phyloP scores from a whole-genome alignment of 2,797 vertebrate species.

The Crax fasciolata region DNA sequence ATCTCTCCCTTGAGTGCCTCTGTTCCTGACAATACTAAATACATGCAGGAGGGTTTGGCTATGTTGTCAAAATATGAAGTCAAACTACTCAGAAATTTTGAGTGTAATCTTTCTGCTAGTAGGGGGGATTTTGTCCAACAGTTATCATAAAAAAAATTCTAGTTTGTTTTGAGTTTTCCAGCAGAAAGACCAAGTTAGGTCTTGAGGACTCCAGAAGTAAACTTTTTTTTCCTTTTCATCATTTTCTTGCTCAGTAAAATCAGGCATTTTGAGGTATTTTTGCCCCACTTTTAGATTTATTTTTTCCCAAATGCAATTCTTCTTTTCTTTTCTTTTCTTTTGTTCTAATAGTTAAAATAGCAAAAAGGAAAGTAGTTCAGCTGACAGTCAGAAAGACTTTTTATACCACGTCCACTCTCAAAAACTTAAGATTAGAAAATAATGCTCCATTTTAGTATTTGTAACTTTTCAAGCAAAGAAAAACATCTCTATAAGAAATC shows the following conservation, averaged over 20 bases:
- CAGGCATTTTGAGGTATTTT: background rate
- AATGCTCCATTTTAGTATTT: background rate
- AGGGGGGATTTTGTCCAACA: background rate
- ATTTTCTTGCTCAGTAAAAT: background rate
- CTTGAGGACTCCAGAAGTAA: background rate
- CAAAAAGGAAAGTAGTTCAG: background rate
- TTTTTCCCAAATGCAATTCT: background rate
- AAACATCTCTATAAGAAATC: background rate
- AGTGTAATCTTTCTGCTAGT: background rate
- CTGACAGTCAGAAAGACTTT: background rate
- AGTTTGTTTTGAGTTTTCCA: background rate
- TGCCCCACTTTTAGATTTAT: background rate
- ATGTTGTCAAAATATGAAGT: background rate
- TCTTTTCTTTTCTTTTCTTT: background rate
- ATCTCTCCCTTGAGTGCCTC: background rate
- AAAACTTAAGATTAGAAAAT: background rate
- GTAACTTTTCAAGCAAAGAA: background rate
- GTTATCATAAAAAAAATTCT: background rate
- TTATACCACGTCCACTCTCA: background rate
- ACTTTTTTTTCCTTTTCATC: background rate
- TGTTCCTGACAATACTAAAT: background rate
- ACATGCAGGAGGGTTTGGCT: background rate
- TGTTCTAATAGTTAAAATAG: background rate
- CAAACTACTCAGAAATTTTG: background rate
- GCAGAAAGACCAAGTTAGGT: background rate